Base-by-base conservation (phyloP, 1,140 invertebrate genomes). In the Pseudomyrmex cubaensis region DNA sequence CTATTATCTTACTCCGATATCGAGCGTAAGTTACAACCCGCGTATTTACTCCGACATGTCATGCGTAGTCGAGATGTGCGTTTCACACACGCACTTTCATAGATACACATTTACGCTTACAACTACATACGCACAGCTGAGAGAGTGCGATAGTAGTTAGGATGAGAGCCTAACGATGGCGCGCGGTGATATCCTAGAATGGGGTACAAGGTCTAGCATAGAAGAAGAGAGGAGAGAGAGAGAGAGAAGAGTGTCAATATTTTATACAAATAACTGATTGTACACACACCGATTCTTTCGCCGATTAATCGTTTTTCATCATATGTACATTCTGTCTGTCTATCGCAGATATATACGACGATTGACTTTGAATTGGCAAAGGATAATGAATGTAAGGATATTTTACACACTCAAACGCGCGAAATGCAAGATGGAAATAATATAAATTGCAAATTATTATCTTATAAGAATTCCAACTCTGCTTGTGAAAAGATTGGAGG, bases 81-180 rank as follows among this genome's bases (percentile, higher is more conserved):
- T 12, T 10, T 56, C 25, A 69, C 59, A 78, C 76, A 72, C 54
- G 54, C 54, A 61, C 35, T 44, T 44, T 59, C 66, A 15, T 80
- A 80, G 66, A 70, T 25, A 70, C 50, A 46, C 63, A 56, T 62
- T 77, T 77, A 70, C 48, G 35, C 52, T 1, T 22, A 35, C 35
- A 25, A 64, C 48, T 66, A 20, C 20, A 35, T 35, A 59, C 52
- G 61, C 67, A 77, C 87, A 83, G 73, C 77, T 76, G 87, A 57
- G 87, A 57, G 48, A 67, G 61, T 25, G 50, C 44, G 73, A 44
- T 44, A 54, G 73, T 86, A 88, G 88, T 89, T 89, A 82, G 54
- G 72, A 73, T 44, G 63, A 73, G 82, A 22, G 75, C 87, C 88
- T 86, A 75, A 84, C 82, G 88, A 89, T 89, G 88, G 88, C 88